Percentiles rank a stretch among this genome's conserved stretches.
These are phyloP conservation scores for Harpagoxenus sublaevis DNA, from an alignment of 2,888 invertebrate genomes.

Conservation along the genomic window DNA sequence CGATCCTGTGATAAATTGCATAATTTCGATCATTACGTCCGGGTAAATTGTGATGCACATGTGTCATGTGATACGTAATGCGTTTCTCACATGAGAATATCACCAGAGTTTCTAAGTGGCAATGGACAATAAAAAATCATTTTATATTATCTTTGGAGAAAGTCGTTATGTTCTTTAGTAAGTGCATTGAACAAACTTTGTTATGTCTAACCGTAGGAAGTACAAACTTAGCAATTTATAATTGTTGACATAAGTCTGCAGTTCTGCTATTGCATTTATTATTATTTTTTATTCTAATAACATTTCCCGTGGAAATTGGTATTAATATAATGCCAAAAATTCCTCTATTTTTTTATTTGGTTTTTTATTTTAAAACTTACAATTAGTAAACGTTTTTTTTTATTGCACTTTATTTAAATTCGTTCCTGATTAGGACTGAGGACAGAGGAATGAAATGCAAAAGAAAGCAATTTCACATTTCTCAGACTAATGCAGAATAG, in stretches of 20 bases:
- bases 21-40: constrained; percentile 55
- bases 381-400: background rate
- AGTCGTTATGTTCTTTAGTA: constrained; percentile 1
- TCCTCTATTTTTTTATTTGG: no score
- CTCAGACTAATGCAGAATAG: background rate
- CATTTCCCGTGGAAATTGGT: background rate
- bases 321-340: background rate
- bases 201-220: constrained; percentile 7
- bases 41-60: constrained; percentile 2
- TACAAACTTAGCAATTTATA: background rate
- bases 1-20: constrained; percentile 66
- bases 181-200: background rate
- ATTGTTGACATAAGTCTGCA: background rate
- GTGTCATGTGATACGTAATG: background rate
- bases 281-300: background rate
- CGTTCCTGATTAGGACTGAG: background rate
- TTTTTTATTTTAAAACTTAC: background rate
- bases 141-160: constrained; percentile 9
- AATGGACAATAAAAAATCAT: constrained; percentile 1
- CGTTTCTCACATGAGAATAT: background rate
- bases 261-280: background rate
- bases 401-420: background rate
- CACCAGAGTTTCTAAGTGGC: background rate
- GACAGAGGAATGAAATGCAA: background rate
- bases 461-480: background rate